Evolutionary conservation across 2,113 vertebrate species (phyloP), one percentile per base, ranked within the genome.

Genomic region (Sciurus niger): DNA sequence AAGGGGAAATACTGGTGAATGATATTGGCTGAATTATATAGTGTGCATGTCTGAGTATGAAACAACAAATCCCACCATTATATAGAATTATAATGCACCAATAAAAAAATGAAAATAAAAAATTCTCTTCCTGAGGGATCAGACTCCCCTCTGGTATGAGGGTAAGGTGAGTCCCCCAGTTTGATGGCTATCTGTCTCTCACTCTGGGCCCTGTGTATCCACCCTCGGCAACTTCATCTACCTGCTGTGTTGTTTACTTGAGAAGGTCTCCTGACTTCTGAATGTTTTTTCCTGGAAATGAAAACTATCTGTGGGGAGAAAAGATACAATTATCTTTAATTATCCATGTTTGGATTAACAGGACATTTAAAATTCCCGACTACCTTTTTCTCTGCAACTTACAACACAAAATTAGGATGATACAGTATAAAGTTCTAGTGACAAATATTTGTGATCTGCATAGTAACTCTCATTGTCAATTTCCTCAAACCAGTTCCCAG

Each of bases 241-340:
- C 94, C 96, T 97, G 97, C 73, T 89, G 58, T 25, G 73, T 80
- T 25, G 73, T 88, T 79, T 73, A 91, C 7, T n/a, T 0, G 30
- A 95, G 88, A 68, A 84, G 3, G 79, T 40, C 60, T 85, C 68
- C 77, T 60, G 96, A 58, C 58, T 95, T 88, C 65, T 84, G 85
- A 48, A 51, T 88, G 80, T 28, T 63, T 90, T 84, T 82, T 34
- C 32, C 43, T 90, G 96, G 84, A 95, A 32, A 11, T 48, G 76
- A 63, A 96, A 97, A 93, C 37, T 73, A 25, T 77, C 92, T 86
- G 67, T 58, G 94, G 95, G 84, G 25, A 89, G 70, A 76, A 94
- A 97, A 90, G 79, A 88, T 24, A 84, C 46, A 58, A 84, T 74
- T 79, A 83, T 84, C 34, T 63, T 92, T 73, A 73, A 85, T 73